Evolutionary conservation across 2,113 vertebrate species (phyloP), one percentile per base, ranked within the genome.

Genomic region (Oceanites oceanicus): DNA sequence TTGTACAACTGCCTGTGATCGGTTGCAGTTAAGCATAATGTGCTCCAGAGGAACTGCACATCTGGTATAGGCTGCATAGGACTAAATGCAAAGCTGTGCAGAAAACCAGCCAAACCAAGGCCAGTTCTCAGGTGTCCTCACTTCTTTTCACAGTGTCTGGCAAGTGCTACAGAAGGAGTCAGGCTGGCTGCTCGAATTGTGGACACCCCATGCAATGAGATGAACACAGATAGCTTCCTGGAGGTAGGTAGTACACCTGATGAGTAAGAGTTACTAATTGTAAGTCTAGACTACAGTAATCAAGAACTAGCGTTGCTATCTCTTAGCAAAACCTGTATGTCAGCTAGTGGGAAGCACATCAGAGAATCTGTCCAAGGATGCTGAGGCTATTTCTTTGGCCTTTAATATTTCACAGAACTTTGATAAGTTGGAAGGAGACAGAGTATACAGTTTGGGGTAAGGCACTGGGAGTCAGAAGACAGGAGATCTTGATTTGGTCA

Each of bases 201-300:
- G 96, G 99, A 99, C 98, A 99, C 99, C 0, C 99, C 99, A 0
- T 99, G 99, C 97, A 99, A 96, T 11, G 99, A 99, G 98, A 99
- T 99, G 99, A 99, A 99, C 95, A 99, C 99, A 0, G 99, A 99
- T 75, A 97, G 88, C 90, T 99, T 99, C 97, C 97, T 99, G 15
- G 98, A 99, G 97, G 99, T 99, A 25, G 16, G 97, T 95, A 45
- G 5, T n/a, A 20, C 72, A 6, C 47, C 91, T 50, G 22, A 34
- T 19, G 29, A 76, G 52, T 29, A 63, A 18, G 13, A 49, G 10
- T 22, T 82, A 79, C 26, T 90, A 15, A 42, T 9, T 79, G 52
- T 6, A 47, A 26, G 50, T 42, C 52, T 17, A 15, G 58, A 27
- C 11, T 34, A 11, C 65, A 16, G 21, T 26, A 59, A 52, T 77